These are phyloP conservation scores for Macrochelys suwanniensis DNA, from an alignment of 2,797 vertebrate genomes.

Conservation along the genomic window DNA sequence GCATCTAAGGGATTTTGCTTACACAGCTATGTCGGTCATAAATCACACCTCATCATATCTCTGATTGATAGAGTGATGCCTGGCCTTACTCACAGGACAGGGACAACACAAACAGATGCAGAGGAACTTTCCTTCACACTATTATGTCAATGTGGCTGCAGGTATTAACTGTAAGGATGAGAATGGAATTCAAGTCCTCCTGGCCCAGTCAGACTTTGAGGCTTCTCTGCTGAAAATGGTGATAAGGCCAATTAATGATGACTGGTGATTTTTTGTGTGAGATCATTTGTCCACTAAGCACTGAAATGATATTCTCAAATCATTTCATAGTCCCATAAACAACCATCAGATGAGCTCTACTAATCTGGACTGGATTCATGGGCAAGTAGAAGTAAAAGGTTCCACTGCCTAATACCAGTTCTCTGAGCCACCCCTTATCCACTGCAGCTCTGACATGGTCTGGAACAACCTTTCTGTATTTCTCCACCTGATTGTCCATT, in stretches of 20 bases:
- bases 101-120: neutral
- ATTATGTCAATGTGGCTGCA: neutral
- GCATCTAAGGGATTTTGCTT: neutral
- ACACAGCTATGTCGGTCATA: neutral
- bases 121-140: neutral
- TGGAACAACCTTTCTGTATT: neutral
- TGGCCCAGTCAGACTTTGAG: neutral
- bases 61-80: neutral
- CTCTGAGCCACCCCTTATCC: neutral
- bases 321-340: neutral
- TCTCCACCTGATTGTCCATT: neutral
- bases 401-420: neutral
- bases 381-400: neutral
- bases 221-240: neutral
- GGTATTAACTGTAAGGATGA: neutral
- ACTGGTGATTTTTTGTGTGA: neutral
- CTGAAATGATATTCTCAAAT: neutral
- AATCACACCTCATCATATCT: no score
- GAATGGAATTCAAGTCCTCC: neutral
- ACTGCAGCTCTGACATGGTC: neutral
- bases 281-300: conserved; percentile 19
- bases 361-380: neutral
- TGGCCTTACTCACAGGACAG: neutral
- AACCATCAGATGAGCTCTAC: neutral
- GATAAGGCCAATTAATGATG: neutral